Base-by-base conservation (phyloP, 2,113 vertebrate genomes). In the Callionymus lyra region DNA sequence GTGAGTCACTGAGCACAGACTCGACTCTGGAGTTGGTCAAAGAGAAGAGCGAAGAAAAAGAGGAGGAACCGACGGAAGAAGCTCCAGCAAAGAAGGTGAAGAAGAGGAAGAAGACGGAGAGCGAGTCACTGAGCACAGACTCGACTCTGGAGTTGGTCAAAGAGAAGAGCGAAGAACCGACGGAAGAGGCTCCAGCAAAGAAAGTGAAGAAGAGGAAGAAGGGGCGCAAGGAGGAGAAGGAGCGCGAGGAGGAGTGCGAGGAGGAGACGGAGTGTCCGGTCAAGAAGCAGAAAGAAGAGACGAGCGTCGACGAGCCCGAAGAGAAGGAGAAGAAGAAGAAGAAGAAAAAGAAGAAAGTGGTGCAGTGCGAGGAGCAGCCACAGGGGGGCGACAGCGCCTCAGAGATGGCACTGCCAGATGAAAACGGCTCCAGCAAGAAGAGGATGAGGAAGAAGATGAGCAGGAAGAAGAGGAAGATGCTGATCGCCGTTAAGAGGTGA, bases 1-100 rank as follows among this genome's bases (percentile, higher is more conserved):
- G 1, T 14, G 31, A 4, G 0, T 27, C 21, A 27, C 21, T 27
- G 21, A 27, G 21, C 8, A 27, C 21, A 27, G 21, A 27, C 8
- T 4, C 21, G 8, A 8, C 21, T 27, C 21, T 27, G 6, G 2
- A 31, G 4, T 1, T 10, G 2, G 6, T 14, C 6, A 14, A 21
- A 6, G 16, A 31, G n/a, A n/a, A 16, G 8, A 35, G n/a, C 11
- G n/a, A 11, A n/a, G 1, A 46, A 19, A 2, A 38, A 9, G 63
- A 80, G 51, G 10, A 38, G 35, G n/a, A n/a, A n/a, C n/a, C n/a
- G n/a, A n/a, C n/a, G n/a, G 53, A 76, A 59, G 39, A 79, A 61
- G 63, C n/a, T n/a, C n/a, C n/a, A n/a, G n/a, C n/a, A n/a, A 80
- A 53, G n/a, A 79, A 74, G 56, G 72, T 56, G 41, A 43, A 45